Percentiles rank a stretch among this genome's conserved stretches.
phyloP scores from a whole-genome alignment of 2,113 vertebrate species.

The Myxocyprinus asiaticus region DNA sequence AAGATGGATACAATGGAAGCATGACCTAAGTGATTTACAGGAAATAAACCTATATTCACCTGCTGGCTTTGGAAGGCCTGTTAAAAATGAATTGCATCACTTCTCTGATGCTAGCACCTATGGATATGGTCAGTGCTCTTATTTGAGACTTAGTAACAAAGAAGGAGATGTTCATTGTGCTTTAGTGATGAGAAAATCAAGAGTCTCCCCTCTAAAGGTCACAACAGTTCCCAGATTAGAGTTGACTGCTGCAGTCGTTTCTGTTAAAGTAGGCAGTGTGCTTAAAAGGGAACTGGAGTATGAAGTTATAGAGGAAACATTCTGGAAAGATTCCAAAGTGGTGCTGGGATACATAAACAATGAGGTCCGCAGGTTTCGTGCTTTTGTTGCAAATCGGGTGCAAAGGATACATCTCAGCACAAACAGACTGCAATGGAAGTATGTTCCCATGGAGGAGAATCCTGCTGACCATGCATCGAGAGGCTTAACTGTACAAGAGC shows the following conservation, averaged over 20 bases:
- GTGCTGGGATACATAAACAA: too few relatives aligned
- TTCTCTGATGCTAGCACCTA: background rate
- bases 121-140: background rate
- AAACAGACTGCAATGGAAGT: too few relatives aligned
- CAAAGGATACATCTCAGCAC: too few relatives aligned
- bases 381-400: too few relatives aligned
- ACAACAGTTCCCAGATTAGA: conserved; percentile 29
- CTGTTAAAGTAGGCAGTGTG: conserved; percentile 25
- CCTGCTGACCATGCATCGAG: too few relatives aligned
- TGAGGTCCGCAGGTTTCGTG: too few relatives aligned
- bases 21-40: too few relatives aligned
- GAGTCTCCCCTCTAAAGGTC: conserved; percentile 29
- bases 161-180: background rate
- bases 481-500: too few relatives aligned
- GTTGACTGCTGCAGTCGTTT: conserved; percentile 30
- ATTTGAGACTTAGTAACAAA: background rate
- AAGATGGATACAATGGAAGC: too few relatives aligned
- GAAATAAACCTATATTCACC: background rate
- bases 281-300: conserved; percentile 38
- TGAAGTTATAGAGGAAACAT: conserved; percentile 6
- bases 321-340: conserved; percentile 38
- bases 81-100: background rate
- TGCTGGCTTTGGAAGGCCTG: background rate
- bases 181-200: conserved; percentile 9
- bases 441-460: too few relatives aligned